These are phyloP conservation scores for Excalfactoria chinensis DNA, from an alignment of 2,113 vertebrate genomes.

Conservation along the genomic window DNA sequence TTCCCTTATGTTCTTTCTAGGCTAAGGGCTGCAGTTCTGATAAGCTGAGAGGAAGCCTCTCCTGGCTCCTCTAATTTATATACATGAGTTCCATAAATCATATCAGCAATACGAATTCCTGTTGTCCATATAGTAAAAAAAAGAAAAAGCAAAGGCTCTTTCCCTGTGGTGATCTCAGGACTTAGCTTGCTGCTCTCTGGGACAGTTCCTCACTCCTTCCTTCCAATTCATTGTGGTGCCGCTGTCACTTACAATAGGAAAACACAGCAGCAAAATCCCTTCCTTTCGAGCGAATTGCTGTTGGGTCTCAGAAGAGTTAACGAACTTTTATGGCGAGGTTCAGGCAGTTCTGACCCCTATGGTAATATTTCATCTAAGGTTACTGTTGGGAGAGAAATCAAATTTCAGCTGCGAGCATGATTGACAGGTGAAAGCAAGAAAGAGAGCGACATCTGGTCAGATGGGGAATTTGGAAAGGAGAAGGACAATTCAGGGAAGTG, in stretches of 20 bases:
- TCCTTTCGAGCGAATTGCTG: conserved; percentile 67
- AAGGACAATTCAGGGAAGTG: conserved; percentile 80
- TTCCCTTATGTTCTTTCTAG: background rate
- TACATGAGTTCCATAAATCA: background rate
- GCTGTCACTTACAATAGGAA: background rate
- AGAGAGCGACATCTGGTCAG: conserved; percentile 79
- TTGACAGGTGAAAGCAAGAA: conserved; percentile 79
- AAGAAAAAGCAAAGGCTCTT: background rate
- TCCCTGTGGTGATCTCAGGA: background rate
- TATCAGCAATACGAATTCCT: background rate
- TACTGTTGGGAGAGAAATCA: conserved; percentile 83
- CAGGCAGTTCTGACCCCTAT: conserved; percentile 76
- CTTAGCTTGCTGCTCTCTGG: background rate
- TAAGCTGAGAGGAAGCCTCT: background rate
- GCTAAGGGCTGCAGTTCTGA: background rate
- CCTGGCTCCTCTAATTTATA: background rate
- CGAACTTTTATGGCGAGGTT: conserved; percentile 77
- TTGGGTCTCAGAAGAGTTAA: conserved; percentile 74
- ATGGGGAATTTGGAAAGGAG: conserved; percentile 85
- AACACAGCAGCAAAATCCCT: background rate
- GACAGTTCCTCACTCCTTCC: background rate
- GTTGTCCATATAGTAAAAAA: background rate
- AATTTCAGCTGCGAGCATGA: conserved; percentile 80
- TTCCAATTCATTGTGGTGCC: background rate
- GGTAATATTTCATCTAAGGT: conserved; percentile 83